phyloP scores from a whole-genome alignment of 53 echinoderm and acorn worm genomes.

The Paracentrotus lividus region DNA sequence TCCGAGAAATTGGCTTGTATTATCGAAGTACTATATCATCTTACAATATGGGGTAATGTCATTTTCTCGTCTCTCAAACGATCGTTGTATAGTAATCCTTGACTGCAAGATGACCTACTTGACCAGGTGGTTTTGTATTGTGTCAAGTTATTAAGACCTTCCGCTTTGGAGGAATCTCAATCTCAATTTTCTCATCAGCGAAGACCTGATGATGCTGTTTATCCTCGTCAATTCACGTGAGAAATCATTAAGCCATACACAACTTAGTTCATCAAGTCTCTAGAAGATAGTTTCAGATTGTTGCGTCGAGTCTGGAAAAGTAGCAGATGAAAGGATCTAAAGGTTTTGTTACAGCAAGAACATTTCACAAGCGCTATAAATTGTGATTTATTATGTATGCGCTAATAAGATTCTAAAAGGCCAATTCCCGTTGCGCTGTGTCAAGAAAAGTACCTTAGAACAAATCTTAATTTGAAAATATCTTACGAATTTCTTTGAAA shows the following conservation, averaged over 20 bases:
- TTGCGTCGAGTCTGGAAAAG: too few species aligned
- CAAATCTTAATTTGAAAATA: too few species aligned
- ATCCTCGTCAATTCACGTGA: constrained; percentile 27
- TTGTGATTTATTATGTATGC: too few species aligned
- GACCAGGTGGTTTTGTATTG: constrained; percentile 63
- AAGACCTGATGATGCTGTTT: constrained; percentile 32
- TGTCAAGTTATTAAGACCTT: constrained; percentile 43
- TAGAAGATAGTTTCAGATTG: not conserved
- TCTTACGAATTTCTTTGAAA: too few species aligned
- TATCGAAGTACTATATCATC: constrained; percentile 46
- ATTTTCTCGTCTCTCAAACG: constrained; percentile 62
- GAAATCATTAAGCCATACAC: constrained; percentile 6
- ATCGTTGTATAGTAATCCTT: constrained; percentile 17
- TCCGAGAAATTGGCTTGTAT: constrained; percentile 33
- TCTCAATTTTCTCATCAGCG: constrained; percentile 15
- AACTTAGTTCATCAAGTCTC: not conserved
- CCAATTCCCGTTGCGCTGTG: too few species aligned
- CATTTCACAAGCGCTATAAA: too few species aligned
- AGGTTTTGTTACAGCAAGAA: too few species aligned
- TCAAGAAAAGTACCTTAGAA: too few species aligned
- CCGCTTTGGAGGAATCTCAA: constrained; percentile 27
- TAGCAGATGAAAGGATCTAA: too few species aligned
- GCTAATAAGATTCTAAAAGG: too few species aligned
- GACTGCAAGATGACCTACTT: constrained; percentile 56
- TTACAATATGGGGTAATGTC: constrained; percentile 50